These are phyloP conservation scores for Epizoanthus illoricatus DNA, from an alignment of 92 coral and sea anemone genomes.

Conservation along the genomic window DNA sequence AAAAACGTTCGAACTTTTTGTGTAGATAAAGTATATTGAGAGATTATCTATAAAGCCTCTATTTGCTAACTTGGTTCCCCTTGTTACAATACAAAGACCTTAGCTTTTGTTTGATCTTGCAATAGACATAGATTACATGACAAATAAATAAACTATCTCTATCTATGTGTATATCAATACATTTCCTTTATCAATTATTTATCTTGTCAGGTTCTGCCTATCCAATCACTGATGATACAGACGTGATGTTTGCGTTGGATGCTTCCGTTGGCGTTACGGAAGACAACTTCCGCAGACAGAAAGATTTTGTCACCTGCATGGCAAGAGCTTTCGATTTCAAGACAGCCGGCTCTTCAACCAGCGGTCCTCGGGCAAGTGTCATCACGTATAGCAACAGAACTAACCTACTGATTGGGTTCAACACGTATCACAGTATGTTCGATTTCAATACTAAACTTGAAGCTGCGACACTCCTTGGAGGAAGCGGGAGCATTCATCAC, in stretches of 20 bases:
- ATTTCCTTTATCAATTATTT: too few species aligned
- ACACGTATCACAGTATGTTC: background rate
- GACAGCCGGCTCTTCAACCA: conserved; percentile 32
- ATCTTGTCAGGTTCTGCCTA: too few species aligned
- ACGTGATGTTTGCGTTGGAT: conserved; percentile 66
- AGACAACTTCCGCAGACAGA: conserved; percentile 44
- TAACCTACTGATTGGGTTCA: background rate
- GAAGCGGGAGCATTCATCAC: background rate
- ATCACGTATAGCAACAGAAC: conserved; percentile 62
- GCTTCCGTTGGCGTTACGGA: conserved; percentile 56
- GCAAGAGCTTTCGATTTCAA: conserved; percentile 46
- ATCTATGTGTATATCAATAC: too few species aligned
- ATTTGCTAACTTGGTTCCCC: too few species aligned
- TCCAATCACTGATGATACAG: conserved; percentile 12
- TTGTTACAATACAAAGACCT: too few species aligned
- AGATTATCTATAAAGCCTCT: too few species aligned
- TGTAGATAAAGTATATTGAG: too few species aligned
- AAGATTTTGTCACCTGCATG: conserved; percentile 55
- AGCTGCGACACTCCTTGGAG: background rate
- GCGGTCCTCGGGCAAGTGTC: conserved; percentile 55
- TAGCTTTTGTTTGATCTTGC: too few species aligned
- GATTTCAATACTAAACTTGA: conserved; percentile 8
- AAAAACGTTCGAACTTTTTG: too few species aligned
- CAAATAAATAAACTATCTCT: too few species aligned
- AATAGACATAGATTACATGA: too few species aligned